Evolutionary conservation across 2,797 vertebrate species (phyloP).

Genomic region (Mormyrus proboscirostris): DNA sequence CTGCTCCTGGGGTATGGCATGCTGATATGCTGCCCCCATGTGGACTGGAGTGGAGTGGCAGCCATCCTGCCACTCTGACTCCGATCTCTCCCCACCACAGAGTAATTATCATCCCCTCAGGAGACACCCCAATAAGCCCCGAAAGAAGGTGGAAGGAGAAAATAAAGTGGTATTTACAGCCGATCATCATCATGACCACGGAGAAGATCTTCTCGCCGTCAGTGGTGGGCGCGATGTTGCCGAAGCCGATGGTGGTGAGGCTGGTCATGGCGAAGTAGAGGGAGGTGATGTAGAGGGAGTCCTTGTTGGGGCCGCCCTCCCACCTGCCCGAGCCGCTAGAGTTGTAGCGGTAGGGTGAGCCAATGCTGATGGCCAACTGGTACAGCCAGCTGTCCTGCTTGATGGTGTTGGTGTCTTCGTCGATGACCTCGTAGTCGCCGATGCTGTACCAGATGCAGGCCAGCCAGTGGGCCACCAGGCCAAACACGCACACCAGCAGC

Average conservation of each 20-base stretch:
- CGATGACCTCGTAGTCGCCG: slow-evolving; percentile 79
- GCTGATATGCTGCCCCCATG: background rate
- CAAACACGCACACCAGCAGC: slow-evolving; percentile 78
- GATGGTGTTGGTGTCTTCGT: slow-evolving; percentile 76
- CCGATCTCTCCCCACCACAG: background rate
- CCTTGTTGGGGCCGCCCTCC: slow-evolving; percentile 73
- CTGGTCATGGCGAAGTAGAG: slow-evolving; percentile 88
- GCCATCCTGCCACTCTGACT: background rate
- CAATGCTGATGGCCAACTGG: slow-evolving; percentile 76
- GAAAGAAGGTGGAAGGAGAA: background rate
- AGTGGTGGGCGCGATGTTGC: slow-evolving; percentile 83
- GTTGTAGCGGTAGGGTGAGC: slow-evolving; percentile 77
- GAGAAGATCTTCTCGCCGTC: slow-evolving; percentile 90
- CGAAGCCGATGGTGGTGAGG: slow-evolving; percentile 84
- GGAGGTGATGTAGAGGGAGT: slow-evolving; percentile 83
- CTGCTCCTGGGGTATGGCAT: background rate
- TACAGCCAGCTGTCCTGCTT: slow-evolving; percentile 82
- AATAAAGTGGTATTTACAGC: slow-evolving; percentile 56
- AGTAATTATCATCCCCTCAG: background rate
- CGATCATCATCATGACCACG: slow-evolving; percentile 84
- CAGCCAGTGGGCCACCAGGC: slow-evolving; percentile 80
- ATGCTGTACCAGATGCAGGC: slow-evolving; percentile 88
- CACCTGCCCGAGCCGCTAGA: slow-evolving; percentile 72
- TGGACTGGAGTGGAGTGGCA: background rate
- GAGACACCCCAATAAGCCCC: background rate